Base-by-base conservation (phyloP, 2,113 vertebrate species). In the Scytalopus superciliaris region DNA sequence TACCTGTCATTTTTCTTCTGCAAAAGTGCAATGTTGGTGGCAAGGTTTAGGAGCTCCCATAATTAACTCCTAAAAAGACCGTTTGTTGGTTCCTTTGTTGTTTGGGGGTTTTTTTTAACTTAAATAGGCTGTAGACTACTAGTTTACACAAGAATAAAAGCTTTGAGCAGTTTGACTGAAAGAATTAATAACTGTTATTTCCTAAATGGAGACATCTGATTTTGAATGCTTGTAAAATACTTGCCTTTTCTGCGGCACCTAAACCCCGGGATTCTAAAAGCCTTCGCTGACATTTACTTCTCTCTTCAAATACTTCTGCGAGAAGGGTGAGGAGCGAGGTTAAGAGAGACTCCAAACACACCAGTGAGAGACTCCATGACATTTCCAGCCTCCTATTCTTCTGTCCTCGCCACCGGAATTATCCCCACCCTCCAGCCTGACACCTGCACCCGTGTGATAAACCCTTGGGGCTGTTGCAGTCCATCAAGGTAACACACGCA, bases 181-280 rank as follows among this genome's bases (percentile, higher is more conserved):
- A 69, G 75, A 93, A 95, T 90, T 95, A 96, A 95, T 93, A 90
- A 89, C 82, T 59, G 59, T 94, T 95, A 95, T 96, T 93, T 96
- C 78, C 80, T 83, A 76, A 90, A 88, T 35, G 5, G 79, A 95
- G 39, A 84, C 47, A 83, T 87, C 75, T 68, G 10, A 78, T 84
- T 91, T 77, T 25, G 33, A 91, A 90, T 85, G 52, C 67, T 53
- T 78, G 35, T 40, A 60, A 84, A 94, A 89, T 35, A 87, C 66
- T 50, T 87, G 16, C 12, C 69, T 88, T 83, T 90, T 77, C 79
- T 49, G 47, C 77, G 52, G 59, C 52, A 64, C 42, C 78, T 67
- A 86, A 90, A 89, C n/a, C 13, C 47, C 59, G 64, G 88, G 78
- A 90, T 63, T 91, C 79, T 77, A 37, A 95, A 95, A 86, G 59